A percentile compares a stretch with the other conserved stretches of the same genome.
These are phyloP conservation scores for Syrphus vitripennis DNA, from an alignment of 2,888 invertebrate genomes.

Conservation along the genomic window DNA sequence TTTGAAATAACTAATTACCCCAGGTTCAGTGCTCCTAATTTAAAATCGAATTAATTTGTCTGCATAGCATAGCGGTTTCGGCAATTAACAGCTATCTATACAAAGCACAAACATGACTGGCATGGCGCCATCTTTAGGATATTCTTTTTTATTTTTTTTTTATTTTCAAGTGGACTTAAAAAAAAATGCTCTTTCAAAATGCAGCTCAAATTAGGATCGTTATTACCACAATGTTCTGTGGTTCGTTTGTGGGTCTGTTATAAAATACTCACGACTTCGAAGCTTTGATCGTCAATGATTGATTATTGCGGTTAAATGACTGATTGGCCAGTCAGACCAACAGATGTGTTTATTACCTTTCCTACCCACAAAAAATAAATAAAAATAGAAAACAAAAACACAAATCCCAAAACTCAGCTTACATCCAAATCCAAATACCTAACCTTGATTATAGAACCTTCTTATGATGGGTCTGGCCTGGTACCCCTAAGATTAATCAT, in stretches of 20 bases:
- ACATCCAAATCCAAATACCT: slow-evolving; percentile 50
- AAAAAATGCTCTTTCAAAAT: not conserved
- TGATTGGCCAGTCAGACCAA: slow-evolving; percentile 61
- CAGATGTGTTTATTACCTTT: slow-evolving; percentile 68
- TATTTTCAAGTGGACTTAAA: not conserved
- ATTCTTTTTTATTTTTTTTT: not conserved
- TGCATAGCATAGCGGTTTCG: slow-evolving; percentile 39
- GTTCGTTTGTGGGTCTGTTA: slow-evolving; percentile 19
- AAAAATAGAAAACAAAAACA: not conserved
- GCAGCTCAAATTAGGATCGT: slow-evolving; percentile 32
- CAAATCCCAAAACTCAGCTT: not conserved
- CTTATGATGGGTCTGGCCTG: slow-evolving; percentile 61
- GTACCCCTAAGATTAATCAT: slow-evolving; percentile 61
- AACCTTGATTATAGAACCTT: slow-evolving; percentile 64
- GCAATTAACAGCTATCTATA: slow-evolving; percentile 62
- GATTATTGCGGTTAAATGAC: slow-evolving; percentile 70
- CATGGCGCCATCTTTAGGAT: slow-evolving; percentile 52
- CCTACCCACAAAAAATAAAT: not conserved
- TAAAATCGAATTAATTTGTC: slow-evolving; percentile 47
- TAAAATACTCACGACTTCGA: slow-evolving; percentile 46
- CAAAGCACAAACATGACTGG: slow-evolving; percentile 26
- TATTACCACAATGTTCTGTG: slow-evolving; percentile 17
- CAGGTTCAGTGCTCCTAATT: slow-evolving; percentile 3
- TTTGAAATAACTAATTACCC: not conserved
- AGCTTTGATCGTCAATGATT: slow-evolving; percentile 68